Conservation (phyloP, 2,113 vertebrate genomes). For the Crotophaga sulcirostris region DNA sequence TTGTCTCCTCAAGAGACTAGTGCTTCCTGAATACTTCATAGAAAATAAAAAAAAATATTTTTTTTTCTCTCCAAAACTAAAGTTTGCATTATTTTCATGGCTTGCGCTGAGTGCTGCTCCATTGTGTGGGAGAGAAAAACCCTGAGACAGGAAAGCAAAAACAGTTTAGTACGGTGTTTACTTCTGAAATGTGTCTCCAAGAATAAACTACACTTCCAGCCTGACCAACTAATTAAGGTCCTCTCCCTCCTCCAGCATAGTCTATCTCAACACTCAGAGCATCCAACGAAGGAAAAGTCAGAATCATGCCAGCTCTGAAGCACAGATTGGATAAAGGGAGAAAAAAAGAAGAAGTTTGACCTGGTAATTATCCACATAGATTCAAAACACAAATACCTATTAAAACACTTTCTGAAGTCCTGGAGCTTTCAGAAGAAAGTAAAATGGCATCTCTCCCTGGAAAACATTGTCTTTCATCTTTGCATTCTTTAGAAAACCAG, state of each 20-base stretch:
- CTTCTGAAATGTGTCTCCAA: neutral
- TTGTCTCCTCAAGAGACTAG: neutral
- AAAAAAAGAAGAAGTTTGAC: constrained; percentile 11
- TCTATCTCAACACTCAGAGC: neutral
- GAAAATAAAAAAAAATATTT: neutral
- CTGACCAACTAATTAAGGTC: neutral
- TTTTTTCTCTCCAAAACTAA: neutral
- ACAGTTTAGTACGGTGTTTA: neutral
- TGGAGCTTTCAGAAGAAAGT: constrained; percentile 25
- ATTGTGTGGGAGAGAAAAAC: neutral
- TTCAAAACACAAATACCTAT: constrained; percentile 27
- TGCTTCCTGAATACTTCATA: neutral
- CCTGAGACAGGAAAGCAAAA: neutral
- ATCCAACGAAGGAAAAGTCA: neutral
- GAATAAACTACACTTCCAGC: neutral
- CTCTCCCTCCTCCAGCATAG: neutral
- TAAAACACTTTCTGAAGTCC: constrained; percentile 29
- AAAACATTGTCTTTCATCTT: constrained; percentile 60
- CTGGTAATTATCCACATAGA: constrained; percentile 8
- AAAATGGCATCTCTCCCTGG: constrained; percentile 30
- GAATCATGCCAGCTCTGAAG: neutral
- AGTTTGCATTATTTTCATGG: neutral
- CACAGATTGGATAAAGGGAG: neutral
- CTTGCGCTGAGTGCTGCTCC: neutral
- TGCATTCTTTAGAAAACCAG: constrained; percentile 56